Evolutionary conservation across 2,797 vertebrate genomes (phyloP).

Genomic region (Rhinophrynus dorsalis): DNA sequence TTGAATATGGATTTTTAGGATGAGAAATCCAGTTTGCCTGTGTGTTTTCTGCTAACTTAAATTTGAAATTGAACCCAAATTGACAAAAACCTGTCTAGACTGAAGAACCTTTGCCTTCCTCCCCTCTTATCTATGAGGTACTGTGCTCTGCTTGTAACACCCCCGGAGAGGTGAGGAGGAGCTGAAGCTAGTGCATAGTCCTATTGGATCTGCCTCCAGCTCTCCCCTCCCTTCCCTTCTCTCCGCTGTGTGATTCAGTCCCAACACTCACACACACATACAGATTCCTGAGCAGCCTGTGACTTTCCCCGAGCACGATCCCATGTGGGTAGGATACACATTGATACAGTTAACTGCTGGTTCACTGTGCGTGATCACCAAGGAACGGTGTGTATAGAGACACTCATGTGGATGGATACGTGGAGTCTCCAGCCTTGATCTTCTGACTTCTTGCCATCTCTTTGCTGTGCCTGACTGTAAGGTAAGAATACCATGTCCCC

Average conservation of each 20-base stretch:
- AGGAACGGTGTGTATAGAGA: neutral
- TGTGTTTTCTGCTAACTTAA: neutral
- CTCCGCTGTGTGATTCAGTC: neutral
- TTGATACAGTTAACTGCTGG: neutral
- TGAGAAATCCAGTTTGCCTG: too few species aligned
- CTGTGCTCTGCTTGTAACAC: neutral
- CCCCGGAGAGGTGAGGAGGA: constrained; percentile 7
- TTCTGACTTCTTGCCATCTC: neutral
- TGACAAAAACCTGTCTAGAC: neutral
- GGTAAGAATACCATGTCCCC: too few species aligned
- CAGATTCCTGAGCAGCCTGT: constrained; percentile 12
- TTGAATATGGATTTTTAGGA: too few species aligned
- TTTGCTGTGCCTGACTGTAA: neutral
- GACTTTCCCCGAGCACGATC: constrained; percentile 20
- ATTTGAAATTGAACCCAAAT: neutral
- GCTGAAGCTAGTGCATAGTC: neutral
- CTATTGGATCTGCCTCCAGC: neutral
- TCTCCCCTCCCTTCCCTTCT: neutral
- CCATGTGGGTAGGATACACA: constrained; percentile 24
- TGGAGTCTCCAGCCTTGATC: neutral
- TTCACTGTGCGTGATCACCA: neutral
- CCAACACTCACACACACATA: neutral
- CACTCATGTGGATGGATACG: constrained; percentile 10
- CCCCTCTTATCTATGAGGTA: neutral
- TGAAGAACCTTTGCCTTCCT: neutral